Base-by-base conservation (phyloP, 1,140 invertebrate genomes). In the Drosophila ananassae region DNA sequence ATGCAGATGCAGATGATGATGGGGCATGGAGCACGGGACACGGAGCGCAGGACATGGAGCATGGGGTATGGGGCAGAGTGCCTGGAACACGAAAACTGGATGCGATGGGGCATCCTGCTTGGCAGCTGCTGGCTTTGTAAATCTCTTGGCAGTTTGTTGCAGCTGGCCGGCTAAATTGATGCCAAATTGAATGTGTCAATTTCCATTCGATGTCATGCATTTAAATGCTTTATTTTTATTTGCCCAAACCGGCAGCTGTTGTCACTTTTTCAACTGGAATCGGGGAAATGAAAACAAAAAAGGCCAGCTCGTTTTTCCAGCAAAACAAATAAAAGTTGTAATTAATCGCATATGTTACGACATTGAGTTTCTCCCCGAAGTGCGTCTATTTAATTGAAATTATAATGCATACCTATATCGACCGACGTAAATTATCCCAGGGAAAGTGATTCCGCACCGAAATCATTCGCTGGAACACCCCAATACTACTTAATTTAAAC, bases 151-250 rank as follows among this genome's bases (percentile, higher is more conserved):
- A 79, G 73, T 78, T 78, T 79, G 69, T 79, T 79, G 77, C 77
- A 79, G 77, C 77, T 79, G 77, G 55, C 54, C 41, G 52, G 60
- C 77, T 74, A 87, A 81, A 78, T 73, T 68, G 71, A 71, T 67
- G 69, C 78, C 77, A 74, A 85, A 85, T 85, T 80, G 77, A 85
- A 87, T 85, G 68, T 85, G 82, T 78, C 82, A 85, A 87, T 85
- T 87, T 77, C 46, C 57, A 73, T 63, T 51, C 77, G 57, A 73
- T 81, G 82, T 77, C 61, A 74, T 77, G 68, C 78, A 81, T 84
- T 84, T 67, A 79, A 84, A 84, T 87, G 75, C 62, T 75, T 78
- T 77, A 76, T 75, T 58, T 76, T 79, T 83, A 62, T 73, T 73
- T 84, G 58, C 52, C 76, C 61, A 61, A 73, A 66, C 60, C 54